Percentiles rank a stretch among this genome's conserved stretches.
phyloP scores from a whole-genome alignment of 1,140 invertebrate genomes.

The Copidosoma floridanum region DNA sequence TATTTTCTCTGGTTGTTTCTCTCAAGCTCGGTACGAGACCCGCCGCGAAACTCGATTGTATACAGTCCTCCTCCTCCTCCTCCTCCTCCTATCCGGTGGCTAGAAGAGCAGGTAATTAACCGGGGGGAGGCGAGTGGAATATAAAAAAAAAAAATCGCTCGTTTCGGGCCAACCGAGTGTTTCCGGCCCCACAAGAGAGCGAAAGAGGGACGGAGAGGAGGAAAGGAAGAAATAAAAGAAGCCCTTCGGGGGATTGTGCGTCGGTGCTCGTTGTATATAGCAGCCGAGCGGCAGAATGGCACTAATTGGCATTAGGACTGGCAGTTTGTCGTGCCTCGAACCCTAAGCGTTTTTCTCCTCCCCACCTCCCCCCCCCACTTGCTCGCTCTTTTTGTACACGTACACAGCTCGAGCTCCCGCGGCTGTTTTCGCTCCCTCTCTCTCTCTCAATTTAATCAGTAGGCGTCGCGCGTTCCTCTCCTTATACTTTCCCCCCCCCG shows the following conservation, averaged over 20 bases:
- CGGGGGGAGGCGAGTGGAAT: conserved; percentile 6
- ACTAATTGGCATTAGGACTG: conserved; percentile 57
- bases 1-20: too few species aligned
- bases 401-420: too few species aligned
- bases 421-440: neutral
- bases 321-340: conserved; percentile 48
- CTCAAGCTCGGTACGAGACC: neutral
- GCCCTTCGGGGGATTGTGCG: conserved; percentile 28
- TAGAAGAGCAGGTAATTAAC: neutral
- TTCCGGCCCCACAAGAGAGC: too few species aligned
- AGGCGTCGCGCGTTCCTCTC: conserved; percentile 11
- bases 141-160: conserved; percentile 15
- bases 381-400: neutral
- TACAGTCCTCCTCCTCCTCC: neutral
- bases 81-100: too few species aligned
- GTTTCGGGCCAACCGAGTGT: neutral
- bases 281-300: conserved; percentile 49
- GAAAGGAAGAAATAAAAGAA: conserved; percentile 22
- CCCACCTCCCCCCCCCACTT: neutral
- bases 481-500: neutral
- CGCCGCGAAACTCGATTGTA: too few species aligned
- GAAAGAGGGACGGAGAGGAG: neutral
- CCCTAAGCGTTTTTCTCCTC: conserved; percentile 22
- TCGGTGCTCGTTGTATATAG: conserved; percentile 6
- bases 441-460: conserved; percentile 23